phyloP scores from a whole-genome alignment of 2,888 invertebrate genomes.

The Pomacea canaliculata region DNA sequence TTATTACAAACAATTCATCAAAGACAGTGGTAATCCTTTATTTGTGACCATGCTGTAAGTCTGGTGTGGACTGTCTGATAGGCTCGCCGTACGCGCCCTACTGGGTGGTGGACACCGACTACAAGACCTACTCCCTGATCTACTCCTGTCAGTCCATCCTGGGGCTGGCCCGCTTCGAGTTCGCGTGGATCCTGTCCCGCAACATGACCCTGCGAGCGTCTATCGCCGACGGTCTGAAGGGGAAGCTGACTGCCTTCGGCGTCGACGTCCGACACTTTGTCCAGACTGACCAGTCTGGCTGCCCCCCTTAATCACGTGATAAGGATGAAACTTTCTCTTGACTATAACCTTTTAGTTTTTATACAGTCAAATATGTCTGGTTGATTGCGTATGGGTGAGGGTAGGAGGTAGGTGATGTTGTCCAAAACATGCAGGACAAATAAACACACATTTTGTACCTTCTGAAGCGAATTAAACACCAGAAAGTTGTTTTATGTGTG shows the following conservation, averaged over 20 bases:
- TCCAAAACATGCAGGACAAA: too few relatives aligned
- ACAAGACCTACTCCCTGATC: constrained; percentile 31
- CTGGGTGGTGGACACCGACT: constrained; percentile 32
- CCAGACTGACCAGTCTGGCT: constrained; percentile 22
- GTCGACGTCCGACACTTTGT: constrained; percentile 25
- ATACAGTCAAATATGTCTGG: too few relatives aligned
- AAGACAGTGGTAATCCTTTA: too few relatives aligned
- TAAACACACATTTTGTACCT: too few relatives aligned
- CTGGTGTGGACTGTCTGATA: background rate
- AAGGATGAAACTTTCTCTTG: background rate
- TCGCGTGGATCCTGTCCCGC: constrained; percentile 29
- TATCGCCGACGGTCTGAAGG: constrained; percentile 19
- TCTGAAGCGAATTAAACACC: too few relatives aligned
- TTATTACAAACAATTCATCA: too few relatives aligned
- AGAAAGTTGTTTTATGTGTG: too few relatives aligned
- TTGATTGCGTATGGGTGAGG: too few relatives aligned
- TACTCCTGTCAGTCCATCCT: constrained; percentile 27
- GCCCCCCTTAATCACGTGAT: constrained; percentile 14
- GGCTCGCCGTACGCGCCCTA: constrained; percentile 29
- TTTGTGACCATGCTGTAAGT: too few relatives aligned
- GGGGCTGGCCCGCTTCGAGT: constrained; percentile 28
- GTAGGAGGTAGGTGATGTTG: too few relatives aligned
- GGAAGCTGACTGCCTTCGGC: constrained; percentile 16
- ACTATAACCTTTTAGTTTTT: background rate
- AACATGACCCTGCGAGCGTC: constrained; percentile 13